Base-by-base conservation (phyloP, 2,797 vertebrate genomes). In the Lithobates sylvaticus region DNA sequence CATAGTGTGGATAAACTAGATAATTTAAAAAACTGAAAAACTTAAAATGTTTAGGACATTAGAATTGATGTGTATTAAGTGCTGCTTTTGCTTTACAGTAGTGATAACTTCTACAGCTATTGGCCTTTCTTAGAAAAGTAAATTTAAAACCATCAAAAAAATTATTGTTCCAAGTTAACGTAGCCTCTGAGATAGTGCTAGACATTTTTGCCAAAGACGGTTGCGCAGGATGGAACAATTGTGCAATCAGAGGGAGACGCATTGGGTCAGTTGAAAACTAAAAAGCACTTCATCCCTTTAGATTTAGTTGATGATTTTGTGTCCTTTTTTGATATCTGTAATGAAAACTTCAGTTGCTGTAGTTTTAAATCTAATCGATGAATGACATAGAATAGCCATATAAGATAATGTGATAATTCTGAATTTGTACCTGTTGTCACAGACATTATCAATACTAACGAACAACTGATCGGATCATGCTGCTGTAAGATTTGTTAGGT, bases 361-460 rank as follows among this genome's bases (percentile, higher is more conserved):
- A 96, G 96, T 95, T 88, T 94, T 92, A 94, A 94, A 94, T 91
- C 93, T 90, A 97, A 97, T 97, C 96, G 97, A 97, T 98, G 97
- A 97, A 97, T 98, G 93, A 97, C 95, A 94, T 98, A 96, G 96
- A 97, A 94, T 99, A 98, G 97, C 97, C 97, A 97, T 97, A 97
- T 97, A 96, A 94, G 96, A 96, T 94, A 95, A 96, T 96, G 95
- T 97, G 95, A 94, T 95, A 95, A 96, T 96, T 96, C 95, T 95
- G 94, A 95, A 96, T 97, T 95, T 97, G 93, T 95, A 96, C 95
- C 93, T 96, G 90, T 67, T 95, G 94, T 97, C 97, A 96, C 94
- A 89, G 94, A 96, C 93, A 91, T 96, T 97, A 97, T 96, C 95
- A 96, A 95, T 96, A 95, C 96, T 95, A 54, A 94, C 96, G 94